Evolutionary conservation across 2,113 vertebrate species (phyloP).

Genomic region (Hiodon alosoides): DNA sequence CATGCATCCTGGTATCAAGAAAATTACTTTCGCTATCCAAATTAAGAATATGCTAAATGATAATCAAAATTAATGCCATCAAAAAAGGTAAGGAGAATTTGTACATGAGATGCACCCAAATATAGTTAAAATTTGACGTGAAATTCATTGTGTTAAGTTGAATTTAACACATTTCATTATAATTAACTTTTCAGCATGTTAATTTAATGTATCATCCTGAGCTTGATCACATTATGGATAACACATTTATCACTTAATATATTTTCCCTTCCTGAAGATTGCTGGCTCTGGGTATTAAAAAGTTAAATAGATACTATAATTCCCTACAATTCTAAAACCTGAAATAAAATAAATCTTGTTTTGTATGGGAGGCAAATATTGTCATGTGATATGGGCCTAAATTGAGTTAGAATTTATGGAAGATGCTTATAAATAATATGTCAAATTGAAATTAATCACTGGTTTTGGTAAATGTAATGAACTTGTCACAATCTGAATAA

Average conservation of each 20-base stretch:
- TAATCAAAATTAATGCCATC: too few species aligned
- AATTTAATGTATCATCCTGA: background rate
- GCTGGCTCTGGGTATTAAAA: too few species aligned
- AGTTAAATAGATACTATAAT: background rate
- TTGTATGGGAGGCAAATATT: background rate
- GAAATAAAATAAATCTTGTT: background rate
- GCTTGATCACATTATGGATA: background rate
- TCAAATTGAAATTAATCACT: slow-evolving; percentile 9
- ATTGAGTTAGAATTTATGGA: background rate
- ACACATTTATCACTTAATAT: background rate
- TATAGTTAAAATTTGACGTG: too few species aligned
- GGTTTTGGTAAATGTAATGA: too few species aligned
- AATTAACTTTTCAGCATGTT: background rate
- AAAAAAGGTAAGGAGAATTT: too few species aligned
- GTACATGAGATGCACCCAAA: too few species aligned
- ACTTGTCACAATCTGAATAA: too few species aligned
- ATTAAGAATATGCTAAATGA: too few species aligned
- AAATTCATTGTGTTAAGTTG: too few species aligned
- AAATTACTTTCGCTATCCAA: too few species aligned
- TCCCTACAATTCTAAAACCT: background rate
- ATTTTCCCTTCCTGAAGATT: background rate
- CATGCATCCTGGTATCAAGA: too few species aligned
- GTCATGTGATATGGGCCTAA: background rate
- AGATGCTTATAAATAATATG: slow-evolving; percentile 4
- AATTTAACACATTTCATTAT: background rate